Evolutionary conservation across 2,113 vertebrate genomes (phyloP).

Genomic region (Pipa parva): DNA sequence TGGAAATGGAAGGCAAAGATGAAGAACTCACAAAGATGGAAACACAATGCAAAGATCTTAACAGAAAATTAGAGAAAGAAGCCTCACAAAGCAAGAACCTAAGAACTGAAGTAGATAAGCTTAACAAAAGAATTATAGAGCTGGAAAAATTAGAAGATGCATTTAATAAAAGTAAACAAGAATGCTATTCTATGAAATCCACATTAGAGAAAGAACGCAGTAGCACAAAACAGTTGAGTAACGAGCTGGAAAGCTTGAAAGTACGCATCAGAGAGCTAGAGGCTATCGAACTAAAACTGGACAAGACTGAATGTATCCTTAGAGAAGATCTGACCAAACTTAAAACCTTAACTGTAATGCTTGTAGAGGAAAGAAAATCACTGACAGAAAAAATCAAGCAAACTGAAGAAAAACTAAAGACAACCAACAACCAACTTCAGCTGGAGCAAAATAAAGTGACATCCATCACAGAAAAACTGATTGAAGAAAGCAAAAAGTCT

Average conservation of each 20-base stretch:
- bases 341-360: slow-evolving; percentile 92
- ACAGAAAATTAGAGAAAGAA: slow-evolving; percentile 89
- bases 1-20: slow-evolving; percentile 97
- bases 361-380: slow-evolving; percentile 89
- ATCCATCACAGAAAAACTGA: slow-evolving; percentile 87
- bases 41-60: slow-evolving; percentile 88
- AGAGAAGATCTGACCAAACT: slow-evolving; percentile 93
- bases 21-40: slow-evolving; percentile 92
- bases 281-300: slow-evolving; percentile 76
- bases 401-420: slow-evolving; percentile 88
- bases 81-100: slow-evolving; percentile 76
- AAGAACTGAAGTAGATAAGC: slow-evolving; percentile 85
- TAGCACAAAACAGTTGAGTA: slow-evolving; percentile 79
- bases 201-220: slow-evolving; percentile 87
- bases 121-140: slow-evolving; percentile 87
- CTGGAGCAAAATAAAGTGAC: slow-evolving; percentile 89
- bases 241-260: slow-evolving; percentile 84
- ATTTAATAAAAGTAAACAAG: slow-evolving; percentile 89
- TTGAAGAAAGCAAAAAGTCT: slow-evolving; percentile 91
- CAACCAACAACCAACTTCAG: slow-evolving; percentile 81
- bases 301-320: slow-evolving; percentile 81
- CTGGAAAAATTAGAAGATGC: slow-evolving; percentile 92
- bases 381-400: slow-evolving; percentile 89
- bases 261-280: slow-evolving; percentile 83
- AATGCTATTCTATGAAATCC: slow-evolving; percentile 82